A percentile compares a stretch with the other conserved stretches of the same genome.
Evolutionary conservation across 2,888 invertebrate species (phyloP).

Genomic region (Diabrotica balteata): DNA sequence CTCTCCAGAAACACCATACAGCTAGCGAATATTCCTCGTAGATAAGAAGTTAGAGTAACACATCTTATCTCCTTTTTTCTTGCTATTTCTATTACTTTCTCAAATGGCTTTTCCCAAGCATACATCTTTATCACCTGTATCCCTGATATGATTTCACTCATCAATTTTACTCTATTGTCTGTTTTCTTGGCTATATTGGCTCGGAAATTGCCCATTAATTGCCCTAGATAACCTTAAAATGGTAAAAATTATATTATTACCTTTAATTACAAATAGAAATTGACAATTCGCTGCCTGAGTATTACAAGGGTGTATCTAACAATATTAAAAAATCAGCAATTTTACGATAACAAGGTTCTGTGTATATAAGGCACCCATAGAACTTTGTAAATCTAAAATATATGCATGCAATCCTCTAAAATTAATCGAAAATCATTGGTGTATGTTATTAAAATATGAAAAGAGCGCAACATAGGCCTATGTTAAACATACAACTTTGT

Average conservation of each 20-base stretch:
- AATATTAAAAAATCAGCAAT: too few relatives aligned
- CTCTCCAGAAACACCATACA: slow-evolving; percentile 82
- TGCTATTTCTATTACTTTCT: slow-evolving; percentile 66
- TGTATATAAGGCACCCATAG: too few relatives aligned
- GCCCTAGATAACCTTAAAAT: slow-evolving; percentile 46
- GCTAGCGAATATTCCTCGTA: slow-evolving; percentile 71
- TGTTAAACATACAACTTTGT: too few relatives aligned
- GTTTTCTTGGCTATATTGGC: slow-evolving; percentile 62
- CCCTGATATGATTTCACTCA: slow-evolving; percentile 77
- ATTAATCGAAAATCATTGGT: too few relatives aligned
- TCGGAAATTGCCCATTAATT: slow-evolving; percentile 58
- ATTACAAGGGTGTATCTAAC: too few relatives aligned
- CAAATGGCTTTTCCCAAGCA: slow-evolving; percentile 77
- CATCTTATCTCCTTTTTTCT: slow-evolving; percentile 70
- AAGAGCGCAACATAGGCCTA: too few relatives aligned
- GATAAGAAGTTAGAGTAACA: slow-evolving; percentile 67
- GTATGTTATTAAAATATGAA: too few relatives aligned
- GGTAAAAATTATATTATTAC: neutral
- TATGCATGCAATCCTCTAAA: too few relatives aligned
- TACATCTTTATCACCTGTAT: slow-evolving; percentile 82
- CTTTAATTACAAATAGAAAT: too few relatives aligned
- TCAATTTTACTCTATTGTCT: slow-evolving; percentile 72
- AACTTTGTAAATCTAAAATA: too few relatives aligned
- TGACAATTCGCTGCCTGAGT: too few relatives aligned
- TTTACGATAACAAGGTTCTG: too few relatives aligned